These are phyloP conservation scores for Gymnoscelis rufifasciata DNA, from an alignment of 2,888 invertebrate species.

Conservation along the genomic window DNA sequence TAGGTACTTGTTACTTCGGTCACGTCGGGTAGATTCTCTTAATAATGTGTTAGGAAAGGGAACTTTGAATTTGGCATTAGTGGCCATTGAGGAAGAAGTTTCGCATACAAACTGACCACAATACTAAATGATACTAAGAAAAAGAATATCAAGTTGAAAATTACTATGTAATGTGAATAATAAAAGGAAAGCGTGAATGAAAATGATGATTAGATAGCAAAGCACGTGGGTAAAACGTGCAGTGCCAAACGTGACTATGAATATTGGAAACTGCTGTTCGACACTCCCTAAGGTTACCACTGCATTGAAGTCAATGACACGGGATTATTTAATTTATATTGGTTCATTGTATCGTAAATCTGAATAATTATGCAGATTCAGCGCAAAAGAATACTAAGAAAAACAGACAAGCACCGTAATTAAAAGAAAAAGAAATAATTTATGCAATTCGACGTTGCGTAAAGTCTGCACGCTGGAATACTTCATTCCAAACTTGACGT, in stretches of 20 bases:
- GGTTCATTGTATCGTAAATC: slow-evolving; percentile 24
- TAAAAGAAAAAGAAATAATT: slow-evolving; percentile 66
- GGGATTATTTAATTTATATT: slow-evolving; percentile 25
- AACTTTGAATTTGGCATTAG: slow-evolving; percentile 44
- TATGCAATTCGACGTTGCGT: slow-evolving; percentile 69
- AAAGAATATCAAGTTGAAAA: slow-evolving; percentile 21
- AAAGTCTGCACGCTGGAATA: slow-evolving; percentile 60
- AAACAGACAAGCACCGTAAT: slow-evolving; percentile 40
- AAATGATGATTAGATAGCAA: slow-evolving; percentile 38
- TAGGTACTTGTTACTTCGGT: slow-evolving; percentile 54
- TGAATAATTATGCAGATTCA: slow-evolving; percentile 34
- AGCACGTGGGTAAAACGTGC: slow-evolving; percentile 43
- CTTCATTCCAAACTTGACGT: slow-evolving; percentile 73
- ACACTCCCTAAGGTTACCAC: slow-evolving; percentile 8
- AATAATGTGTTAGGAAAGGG: slow-evolving; percentile 42
- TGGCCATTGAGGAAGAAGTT: slow-evolving; percentile 37
- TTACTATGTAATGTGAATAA: slow-evolving; percentile 22
- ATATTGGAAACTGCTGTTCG: slow-evolving; percentile 24
- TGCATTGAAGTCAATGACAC: slow-evolving; percentile 34
- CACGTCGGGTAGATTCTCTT: slow-evolving; percentile 40
- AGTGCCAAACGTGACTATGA: slow-evolving; percentile 42
- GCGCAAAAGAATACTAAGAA: slow-evolving; percentile 21
- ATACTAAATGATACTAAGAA: slow-evolving; percentile 22
- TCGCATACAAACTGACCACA: slow-evolving; percentile 31
- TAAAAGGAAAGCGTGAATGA: slow-evolving; percentile 28